A percentile compares a stretch with the other conserved stretches of the same genome.
Evolutionary conservation across 2,888 invertebrate genomes (phyloP).

Genomic region (Cryptocephalus primarius): DNA sequence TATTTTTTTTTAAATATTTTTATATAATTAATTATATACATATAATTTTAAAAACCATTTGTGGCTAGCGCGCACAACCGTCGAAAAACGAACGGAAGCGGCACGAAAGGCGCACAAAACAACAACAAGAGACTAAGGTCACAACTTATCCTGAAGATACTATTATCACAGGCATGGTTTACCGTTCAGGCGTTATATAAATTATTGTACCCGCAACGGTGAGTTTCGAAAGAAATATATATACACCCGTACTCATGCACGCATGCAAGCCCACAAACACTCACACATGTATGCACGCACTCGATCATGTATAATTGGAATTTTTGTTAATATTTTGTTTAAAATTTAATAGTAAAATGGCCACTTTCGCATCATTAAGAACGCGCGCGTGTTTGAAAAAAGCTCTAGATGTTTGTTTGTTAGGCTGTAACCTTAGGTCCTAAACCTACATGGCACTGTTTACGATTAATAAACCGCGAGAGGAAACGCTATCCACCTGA

Average conservation of each 20-base stretch:
- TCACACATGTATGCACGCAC: slow-evolving; percentile 16
- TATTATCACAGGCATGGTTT: slow-evolving; percentile 58
- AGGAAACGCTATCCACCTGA: slow-evolving; percentile 36
- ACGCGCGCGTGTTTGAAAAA: slow-evolving; percentile 24
- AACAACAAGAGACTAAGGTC: slow-evolving; percentile 52
- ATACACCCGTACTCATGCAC: too few species aligned
- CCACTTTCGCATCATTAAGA: slow-evolving; percentile 19
- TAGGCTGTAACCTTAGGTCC: slow-evolving; percentile 33
- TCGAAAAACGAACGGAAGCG: slow-evolving; percentile 21
- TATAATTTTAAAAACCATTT: slow-evolving; percentile 39
- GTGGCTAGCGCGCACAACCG: slow-evolving; percentile 22
- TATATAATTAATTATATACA: slow-evolving; percentile 34
- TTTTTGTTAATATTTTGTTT: slow-evolving; percentile 6
- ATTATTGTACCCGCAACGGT: slow-evolving; percentile 9
- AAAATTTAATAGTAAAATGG: neutral
- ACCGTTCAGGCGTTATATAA: slow-evolving; percentile 16
- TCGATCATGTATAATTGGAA: slow-evolving; percentile 18
- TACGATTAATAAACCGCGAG: slow-evolving; percentile 17
- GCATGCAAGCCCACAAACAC: neutral
- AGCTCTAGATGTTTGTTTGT: slow-evolving; percentile 17
- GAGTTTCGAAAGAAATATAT: slow-evolving; percentile 9
- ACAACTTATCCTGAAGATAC: slow-evolving; percentile 60
- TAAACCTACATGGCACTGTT: slow-evolving; percentile 34
- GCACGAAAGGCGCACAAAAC: slow-evolving; percentile 30
- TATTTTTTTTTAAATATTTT: slow-evolving; percentile 29